These are phyloP conservation scores for Ptychobarbus kaznakovi DNA, from an alignment of 2,797 vertebrate genomes.

Conservation along the genomic window DNA sequence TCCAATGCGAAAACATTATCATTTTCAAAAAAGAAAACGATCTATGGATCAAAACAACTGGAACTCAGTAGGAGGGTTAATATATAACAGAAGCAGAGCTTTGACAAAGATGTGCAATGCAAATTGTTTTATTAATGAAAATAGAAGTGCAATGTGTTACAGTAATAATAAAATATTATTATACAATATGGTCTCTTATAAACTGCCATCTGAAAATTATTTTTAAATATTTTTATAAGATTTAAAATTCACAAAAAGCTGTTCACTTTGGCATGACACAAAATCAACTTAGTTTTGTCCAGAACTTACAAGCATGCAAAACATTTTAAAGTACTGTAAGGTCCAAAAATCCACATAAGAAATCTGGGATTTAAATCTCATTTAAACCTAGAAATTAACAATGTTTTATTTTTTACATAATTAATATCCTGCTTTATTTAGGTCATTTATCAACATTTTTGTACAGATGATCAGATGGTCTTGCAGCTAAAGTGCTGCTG, in stretches of 20 bases:
- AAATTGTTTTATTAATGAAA: conserved; percentile 37
- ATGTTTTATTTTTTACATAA: neutral
- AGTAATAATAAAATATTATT: neutral
- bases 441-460: neutral
- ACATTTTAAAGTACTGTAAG: neutral
- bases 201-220: neutral
- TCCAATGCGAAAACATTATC: too few relatives aligned
- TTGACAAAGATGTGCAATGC: conserved; percentile 1
- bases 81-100: neutral
- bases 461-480: neutral
- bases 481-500: neutral
- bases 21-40: too few relatives aligned
- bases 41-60: too few relatives aligned
- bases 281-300: neutral
- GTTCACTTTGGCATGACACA: neutral
- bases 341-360: neutral
- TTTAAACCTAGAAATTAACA: neutral
- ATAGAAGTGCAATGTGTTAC: conserved; percentile 6
- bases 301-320: conserved; percentile 5
- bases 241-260: neutral
- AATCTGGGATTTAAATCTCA: neutral
- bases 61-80: neutral
- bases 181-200: neutral
- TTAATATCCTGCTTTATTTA: too few relatives aligned
- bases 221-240: neutral